Conservation (phyloP, 2,113 vertebrate species). For the Tetrao urogallus region DNA sequence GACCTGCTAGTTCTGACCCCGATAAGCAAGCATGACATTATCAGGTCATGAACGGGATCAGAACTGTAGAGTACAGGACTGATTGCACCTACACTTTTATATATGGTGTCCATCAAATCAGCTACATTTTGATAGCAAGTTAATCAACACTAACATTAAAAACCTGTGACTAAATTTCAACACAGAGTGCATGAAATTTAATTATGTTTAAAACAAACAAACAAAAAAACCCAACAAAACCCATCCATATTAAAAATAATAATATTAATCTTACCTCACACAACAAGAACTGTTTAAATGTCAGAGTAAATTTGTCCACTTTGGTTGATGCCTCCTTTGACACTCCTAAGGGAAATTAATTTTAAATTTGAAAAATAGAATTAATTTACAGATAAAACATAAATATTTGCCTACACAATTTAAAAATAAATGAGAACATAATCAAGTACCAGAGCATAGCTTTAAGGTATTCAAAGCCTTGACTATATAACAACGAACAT, state of each 20-base stretch:
- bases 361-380: not conserved
- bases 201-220: not conserved
- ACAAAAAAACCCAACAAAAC: too few species aligned
- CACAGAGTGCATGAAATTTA: not conserved
- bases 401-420: not conserved
- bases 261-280: constrained; percentile 1
- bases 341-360: constrained; percentile 2
- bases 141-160: not conserved
- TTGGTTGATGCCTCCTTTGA: not conserved
- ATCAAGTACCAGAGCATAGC: not conserved
- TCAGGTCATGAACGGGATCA: not conserved
- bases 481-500: not conserved
- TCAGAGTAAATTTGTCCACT: constrained; percentile 36
- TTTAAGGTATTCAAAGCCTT: not conserved
- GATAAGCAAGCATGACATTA: not conserved
- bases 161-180: not conserved
- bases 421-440: not conserved
- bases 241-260: too few species aligned
- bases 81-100: not conserved
- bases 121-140: not conserved
- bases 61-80: not conserved
- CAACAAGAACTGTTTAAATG: not conserved
- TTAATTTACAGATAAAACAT: not conserved
- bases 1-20: not conserved
- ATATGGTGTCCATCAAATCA: not conserved